Conservation (phyloP, 2,113 vertebrate species). For the Paracanthobrama guichenoti region DNA sequence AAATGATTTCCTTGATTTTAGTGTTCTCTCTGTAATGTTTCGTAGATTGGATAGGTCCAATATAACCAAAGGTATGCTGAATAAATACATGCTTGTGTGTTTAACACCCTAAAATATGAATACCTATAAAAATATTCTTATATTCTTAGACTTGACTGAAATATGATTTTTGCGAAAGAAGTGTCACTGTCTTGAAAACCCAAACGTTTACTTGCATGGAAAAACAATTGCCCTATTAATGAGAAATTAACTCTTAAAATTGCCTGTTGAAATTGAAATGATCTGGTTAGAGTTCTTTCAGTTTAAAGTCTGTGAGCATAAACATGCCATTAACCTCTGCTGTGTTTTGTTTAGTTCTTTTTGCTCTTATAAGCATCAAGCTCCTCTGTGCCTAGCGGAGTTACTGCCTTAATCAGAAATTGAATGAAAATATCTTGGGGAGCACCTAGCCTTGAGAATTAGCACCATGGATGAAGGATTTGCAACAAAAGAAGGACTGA, state of each 20-base stretch:
- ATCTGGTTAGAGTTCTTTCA: neutral
- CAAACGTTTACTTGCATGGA: neutral
- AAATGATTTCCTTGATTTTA: neutral
- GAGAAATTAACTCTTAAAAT: conserved; percentile 6
- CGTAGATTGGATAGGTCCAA: neutral
- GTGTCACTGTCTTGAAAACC: neutral
- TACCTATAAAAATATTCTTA: neutral
- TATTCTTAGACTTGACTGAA: neutral
- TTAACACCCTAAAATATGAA: neutral
- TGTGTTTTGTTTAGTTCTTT: conserved; percentile 29
- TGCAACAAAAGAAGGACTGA: conserved; percentile 60
- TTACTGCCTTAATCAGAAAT: conserved; percentile 46
- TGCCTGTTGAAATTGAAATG: neutral
- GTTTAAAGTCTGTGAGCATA: conserved; percentile 19
- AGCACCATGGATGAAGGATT: conserved; percentile 51
- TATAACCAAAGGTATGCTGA: neutral
- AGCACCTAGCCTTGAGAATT: conserved; percentile 55
- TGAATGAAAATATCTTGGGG: conserved; percentile 46
- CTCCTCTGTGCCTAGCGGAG: conserved; percentile 23
- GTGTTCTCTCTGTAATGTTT: neutral
- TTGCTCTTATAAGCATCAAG: conserved; percentile 1
- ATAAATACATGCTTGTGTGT: neutral
- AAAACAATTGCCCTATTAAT: neutral
- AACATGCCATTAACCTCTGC: conserved; percentile 35
- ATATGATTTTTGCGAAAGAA: neutral